These are phyloP conservation scores for Drosophila histrio DNA, from an alignment of 2,888 invertebrate genomes.

Conservation along the genomic window DNA sequence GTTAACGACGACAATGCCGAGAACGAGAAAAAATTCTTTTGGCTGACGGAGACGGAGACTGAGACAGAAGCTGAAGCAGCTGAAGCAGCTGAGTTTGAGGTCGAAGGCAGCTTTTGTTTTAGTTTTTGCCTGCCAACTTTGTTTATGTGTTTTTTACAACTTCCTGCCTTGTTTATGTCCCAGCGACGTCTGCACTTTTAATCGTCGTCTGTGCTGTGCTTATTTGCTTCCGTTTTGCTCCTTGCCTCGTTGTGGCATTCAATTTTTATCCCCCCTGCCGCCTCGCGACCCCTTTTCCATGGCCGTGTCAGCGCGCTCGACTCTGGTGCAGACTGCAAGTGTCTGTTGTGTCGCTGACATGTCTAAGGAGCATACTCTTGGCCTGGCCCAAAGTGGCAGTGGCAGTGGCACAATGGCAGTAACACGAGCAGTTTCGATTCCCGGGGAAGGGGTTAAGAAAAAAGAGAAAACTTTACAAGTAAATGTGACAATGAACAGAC, in stretches of 20 bases:
- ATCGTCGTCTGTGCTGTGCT: conserved; percentile 59
- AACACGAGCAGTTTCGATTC: conserved; percentile 16
- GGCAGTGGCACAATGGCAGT: conserved; percentile 37
- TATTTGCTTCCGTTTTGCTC: conserved; percentile 63
- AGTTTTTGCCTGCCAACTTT: conserved; percentile 51
- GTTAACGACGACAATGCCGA: conserved; percentile 46
- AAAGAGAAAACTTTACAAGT: conserved; percentile 66
- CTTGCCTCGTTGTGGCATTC: conserved; percentile 45
- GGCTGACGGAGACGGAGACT: conserved; percentile 1
- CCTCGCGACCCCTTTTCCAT: background rate
- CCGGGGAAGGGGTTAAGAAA: background rate
- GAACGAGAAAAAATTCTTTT: conserved; percentile 37
- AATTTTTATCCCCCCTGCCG: conserved; percentile 27
- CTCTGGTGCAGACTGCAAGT: conserved; percentile 57
- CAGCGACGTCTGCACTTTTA: conserved; percentile 71
- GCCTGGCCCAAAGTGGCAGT: conserved; percentile 65
- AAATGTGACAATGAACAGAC: conserved; percentile 78
- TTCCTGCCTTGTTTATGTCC: conserved; percentile 71
- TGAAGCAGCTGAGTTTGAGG: conserved; percentile 11
- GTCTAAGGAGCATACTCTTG: conserved; percentile 64
- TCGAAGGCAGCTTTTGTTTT: conserved; percentile 56
- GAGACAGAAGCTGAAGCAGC: conserved; percentile 24
- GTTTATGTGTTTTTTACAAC: conserved; percentile 62
- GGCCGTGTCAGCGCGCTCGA: conserved; percentile 1
- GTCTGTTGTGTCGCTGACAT: conserved; percentile 68